Percentiles rank a stretch among this genome's conserved stretches.
Conservation (phyloP, 2,797 vertebrate genomes). For the Urocyon cinereoargenteus region DNA sequence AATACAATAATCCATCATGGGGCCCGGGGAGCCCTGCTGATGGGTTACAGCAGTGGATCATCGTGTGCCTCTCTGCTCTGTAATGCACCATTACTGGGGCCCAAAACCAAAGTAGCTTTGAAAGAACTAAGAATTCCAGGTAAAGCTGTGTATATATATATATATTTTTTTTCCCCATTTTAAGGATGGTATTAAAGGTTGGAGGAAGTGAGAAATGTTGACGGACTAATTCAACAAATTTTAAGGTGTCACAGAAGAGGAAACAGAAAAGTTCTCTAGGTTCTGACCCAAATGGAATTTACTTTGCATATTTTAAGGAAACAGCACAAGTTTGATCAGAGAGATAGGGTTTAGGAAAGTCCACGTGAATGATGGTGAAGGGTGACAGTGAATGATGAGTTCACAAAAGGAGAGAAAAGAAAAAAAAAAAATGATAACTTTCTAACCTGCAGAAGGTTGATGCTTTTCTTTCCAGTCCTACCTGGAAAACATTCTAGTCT, state of each 20-base stretch:
- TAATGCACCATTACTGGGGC: not conserved
- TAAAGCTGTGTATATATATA: not conserved
- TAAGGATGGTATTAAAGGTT: not conserved
- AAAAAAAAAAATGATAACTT: not conserved
- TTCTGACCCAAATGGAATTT: not conserved
- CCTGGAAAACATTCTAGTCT: not conserved
- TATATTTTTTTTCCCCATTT: not conserved
- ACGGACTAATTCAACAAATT: not conserved
- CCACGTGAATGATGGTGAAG: no score
- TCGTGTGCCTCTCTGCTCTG: not conserved
- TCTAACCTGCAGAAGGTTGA: not conserved
- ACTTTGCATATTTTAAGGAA: conserved; percentile 22
- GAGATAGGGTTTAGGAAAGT: not conserved
- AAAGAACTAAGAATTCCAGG: not conserved
- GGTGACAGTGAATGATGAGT: not conserved
- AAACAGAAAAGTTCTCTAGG: not conserved
- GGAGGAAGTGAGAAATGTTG: not conserved
- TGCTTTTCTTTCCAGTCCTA: not conserved
- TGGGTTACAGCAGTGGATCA: not conserved
- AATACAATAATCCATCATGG: conserved; percentile 27
- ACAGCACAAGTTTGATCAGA: not conserved
- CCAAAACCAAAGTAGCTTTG: not conserved
- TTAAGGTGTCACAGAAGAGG: not conserved
- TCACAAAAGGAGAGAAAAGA: not conserved
- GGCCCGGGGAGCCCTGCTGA: conserved; percentile 25